Conservation (phyloP, 92 coral and sea anemone genomes). For the Paragorgia papillata region DNA sequence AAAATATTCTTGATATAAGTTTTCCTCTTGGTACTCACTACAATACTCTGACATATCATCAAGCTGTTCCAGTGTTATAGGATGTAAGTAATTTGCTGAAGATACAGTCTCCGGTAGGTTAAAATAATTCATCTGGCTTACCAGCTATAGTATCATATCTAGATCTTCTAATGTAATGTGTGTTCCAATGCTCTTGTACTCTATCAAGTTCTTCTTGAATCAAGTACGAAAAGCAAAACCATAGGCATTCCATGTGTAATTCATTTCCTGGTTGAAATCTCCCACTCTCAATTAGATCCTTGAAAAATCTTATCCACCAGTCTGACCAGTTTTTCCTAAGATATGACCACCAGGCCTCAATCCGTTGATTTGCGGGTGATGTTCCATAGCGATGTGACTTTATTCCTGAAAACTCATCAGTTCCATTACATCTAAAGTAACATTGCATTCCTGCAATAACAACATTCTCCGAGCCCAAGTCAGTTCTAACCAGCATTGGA, state of each 20-base stretch:
- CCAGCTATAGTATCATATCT: constrained; percentile 62
- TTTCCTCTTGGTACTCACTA: constrained; percentile 60
- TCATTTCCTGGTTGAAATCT: too few species aligned
- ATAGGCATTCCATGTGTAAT: too few species aligned
- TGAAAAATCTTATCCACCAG: constrained; percentile 36
- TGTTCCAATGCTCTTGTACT: too few species aligned
- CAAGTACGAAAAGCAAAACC: too few species aligned
- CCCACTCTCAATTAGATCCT: constrained; percentile 24
- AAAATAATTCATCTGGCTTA: constrained; percentile 57
- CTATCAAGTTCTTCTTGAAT: too few species aligned
- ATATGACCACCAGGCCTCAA: constrained; percentile 33
- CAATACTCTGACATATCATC: constrained; percentile 63
- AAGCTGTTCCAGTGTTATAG: constrained; percentile 58
- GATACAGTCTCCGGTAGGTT: constrained; percentile 59
- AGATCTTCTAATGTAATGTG: constrained; percentile 10
- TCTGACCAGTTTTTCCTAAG: constrained; percentile 4
- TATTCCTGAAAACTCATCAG: constrained; percentile 15
- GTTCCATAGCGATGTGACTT: constrained; percentile 35
- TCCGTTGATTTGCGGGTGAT: constrained; percentile 32
- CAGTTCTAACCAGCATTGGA: too few species aligned
- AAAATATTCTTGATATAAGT: constrained; percentile 60
- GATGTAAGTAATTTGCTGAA: constrained; percentile 57
- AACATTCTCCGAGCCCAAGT: constrained; percentile 9
- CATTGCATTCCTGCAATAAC: constrained; percentile 35
- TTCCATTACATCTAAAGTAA: constrained; percentile 29